Percentiles rank a stretch among this genome's conserved stretches.
These are phyloP conservation scores for Yasuhikotakia modesta DNA, from an alignment of 2,797 vertebrate species.

Conservation along the genomic window DNA sequence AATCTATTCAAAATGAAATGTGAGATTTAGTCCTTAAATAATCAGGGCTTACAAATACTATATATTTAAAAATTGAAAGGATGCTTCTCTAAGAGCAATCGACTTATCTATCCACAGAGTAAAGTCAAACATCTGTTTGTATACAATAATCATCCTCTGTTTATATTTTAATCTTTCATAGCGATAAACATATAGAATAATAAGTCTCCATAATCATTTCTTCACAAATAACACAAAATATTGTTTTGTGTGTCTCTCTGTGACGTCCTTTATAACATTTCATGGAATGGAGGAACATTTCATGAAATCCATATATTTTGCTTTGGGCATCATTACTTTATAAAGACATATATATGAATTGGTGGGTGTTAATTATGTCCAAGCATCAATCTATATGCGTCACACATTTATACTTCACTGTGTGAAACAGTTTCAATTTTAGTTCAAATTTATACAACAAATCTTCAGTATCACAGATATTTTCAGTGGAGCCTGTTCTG, in stretches of 20 bases:
- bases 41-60: slow-evolving; percentile 5
- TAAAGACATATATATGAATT: slow-evolving; percentile 47
- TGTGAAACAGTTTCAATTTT: slow-evolving; percentile 25
- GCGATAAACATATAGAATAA: not conserved
- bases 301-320: not conserved
- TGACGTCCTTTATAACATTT: not conserved
- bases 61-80: not conserved
- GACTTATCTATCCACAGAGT: slow-evolving; percentile 5
- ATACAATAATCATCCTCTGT: slow-evolving; percentile 10
- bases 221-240: no score
- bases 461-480: slow-evolving; percentile 30
- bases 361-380: slow-evolving; percentile 43
- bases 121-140: slow-evolving; percentile 23
- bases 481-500: slow-evolving; percentile 3
- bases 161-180: not conserved
- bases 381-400: slow-evolving; percentile 24
- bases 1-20: not conserved
- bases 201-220: not conserved
- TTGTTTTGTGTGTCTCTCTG: not conserved
- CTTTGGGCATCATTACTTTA: slow-evolving; percentile 32
- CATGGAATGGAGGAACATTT: not conserved
- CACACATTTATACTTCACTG: slow-evolving; percentile 32
- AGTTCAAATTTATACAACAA: slow-evolving; percentile 25
- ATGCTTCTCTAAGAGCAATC: not conserved
- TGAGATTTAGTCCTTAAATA: slow-evolving; percentile 9